These are phyloP conservation scores for Gouania willdenowi DNA, from an alignment of 2,797 vertebrate species.

Conservation along the genomic window DNA sequence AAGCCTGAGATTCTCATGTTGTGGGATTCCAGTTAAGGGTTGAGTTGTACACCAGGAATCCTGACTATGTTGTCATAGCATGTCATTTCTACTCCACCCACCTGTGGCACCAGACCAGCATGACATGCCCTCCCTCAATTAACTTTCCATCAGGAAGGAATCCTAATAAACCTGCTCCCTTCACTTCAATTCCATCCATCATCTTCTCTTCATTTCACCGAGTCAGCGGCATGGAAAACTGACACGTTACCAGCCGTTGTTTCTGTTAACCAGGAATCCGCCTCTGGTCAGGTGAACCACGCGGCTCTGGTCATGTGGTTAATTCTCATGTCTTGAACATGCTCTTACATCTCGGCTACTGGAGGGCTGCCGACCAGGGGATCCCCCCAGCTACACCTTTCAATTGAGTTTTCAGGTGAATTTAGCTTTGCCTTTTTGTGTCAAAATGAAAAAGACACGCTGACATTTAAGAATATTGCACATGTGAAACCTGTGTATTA, in stretches of 20 bases:
- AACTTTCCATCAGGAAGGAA: constrained; percentile 49
- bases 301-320: constrained; percentile 25
- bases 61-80: constrained; percentile 50
- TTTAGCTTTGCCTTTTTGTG: constrained; percentile 15
- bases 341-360: constrained; percentile 16
- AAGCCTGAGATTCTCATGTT: constrained; percentile 40
- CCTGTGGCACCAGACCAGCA: constrained; percentile 42
- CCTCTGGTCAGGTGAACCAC: constrained; percentile 52
- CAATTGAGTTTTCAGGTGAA: constrained; percentile 37
- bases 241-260: constrained; percentile 61
- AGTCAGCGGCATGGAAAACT: constrained; percentile 69
- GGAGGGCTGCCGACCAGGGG: constrained; percentile 3
- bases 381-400: constrained; percentile 10
- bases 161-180: constrained; percentile 74
- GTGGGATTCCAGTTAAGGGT: constrained; percentile 29
- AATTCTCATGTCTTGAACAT: constrained; percentile 24
- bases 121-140: constrained; percentile 47
- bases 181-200: constrained; percentile 72
- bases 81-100: constrained; percentile 53
- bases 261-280: constrained; percentile 56
- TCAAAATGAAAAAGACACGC: constrained; percentile 1
- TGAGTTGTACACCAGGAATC: constrained; percentile 59
- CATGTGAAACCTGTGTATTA: neutral
- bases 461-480: neutral
- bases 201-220: constrained; percentile 38